Conservation (phyloP, 2,797 vertebrate genomes). For the Nyctibius grandis region DNA sequence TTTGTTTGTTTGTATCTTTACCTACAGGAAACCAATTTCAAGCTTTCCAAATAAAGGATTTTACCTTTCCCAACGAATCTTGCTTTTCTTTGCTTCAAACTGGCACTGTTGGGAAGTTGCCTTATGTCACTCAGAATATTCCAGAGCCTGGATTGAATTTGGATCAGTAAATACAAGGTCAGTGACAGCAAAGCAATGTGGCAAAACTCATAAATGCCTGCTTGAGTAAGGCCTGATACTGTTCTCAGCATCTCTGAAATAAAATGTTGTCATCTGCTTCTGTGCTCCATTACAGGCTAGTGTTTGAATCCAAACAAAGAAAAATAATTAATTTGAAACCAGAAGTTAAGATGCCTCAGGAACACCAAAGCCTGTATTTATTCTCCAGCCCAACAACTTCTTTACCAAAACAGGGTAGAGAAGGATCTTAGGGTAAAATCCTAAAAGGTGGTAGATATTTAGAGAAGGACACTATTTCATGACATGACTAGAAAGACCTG, state of each 20-base stretch:
- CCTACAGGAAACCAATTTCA: neutral
- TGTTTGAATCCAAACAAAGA: neutral
- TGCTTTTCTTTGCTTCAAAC: neutral
- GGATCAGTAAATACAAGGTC: neutral
- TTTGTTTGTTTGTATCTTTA: neutral
- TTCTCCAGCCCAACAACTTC: neutral
- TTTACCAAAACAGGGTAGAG: neutral
- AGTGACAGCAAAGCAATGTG: neutral
- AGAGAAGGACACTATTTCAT: neutral
- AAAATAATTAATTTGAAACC: neutral
- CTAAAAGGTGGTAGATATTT: neutral
- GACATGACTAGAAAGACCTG: neutral
- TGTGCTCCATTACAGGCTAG: neutral
- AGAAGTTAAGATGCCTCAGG: neutral
- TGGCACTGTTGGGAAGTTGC: accelerated
- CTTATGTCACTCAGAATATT: neutral
- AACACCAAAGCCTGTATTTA: neutral
- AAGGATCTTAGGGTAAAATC: neutral
- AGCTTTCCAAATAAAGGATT: neutral
- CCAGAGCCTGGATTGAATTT: neutral
- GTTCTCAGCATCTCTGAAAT: neutral
- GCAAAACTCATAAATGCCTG: neutral
- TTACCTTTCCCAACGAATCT: neutral
- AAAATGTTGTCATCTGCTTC: neutral
- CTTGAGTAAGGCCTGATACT: neutral